Evolutionary conservation across 2,888 invertebrate genomes (phyloP), one percentile per base, ranked within the genome.

Genomic region (Ochlodes sylvanus): DNA sequence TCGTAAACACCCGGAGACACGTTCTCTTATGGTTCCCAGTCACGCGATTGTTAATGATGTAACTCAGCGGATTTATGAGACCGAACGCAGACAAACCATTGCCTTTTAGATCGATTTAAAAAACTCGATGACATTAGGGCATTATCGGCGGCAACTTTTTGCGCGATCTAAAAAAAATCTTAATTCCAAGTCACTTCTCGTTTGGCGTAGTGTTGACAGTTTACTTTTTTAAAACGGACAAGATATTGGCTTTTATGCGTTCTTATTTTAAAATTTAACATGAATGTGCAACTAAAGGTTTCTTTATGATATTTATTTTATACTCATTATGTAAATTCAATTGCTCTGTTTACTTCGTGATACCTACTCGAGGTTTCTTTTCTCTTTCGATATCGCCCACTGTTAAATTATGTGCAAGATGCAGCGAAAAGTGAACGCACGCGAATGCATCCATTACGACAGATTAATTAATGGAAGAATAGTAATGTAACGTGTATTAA

Each of bases 21-120:
- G 87, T 83, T 84, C 82, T 79, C 80, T 92, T 87, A 92, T 88
- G 83, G 87, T 74, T 72, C 71, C 64, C 66, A 86, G 88, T 86
- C 92, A 92, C 92, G 92, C 92, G 79, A 92, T 80, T 73, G 77
- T 84, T 90, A 92, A 90, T 90, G 89, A 90, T 88, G 86, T 88
- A 87, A 86, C 82, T 75, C 76, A 83, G 79, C 80, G 78, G 83
- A 90, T 90, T 89, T 90, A 90, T 89, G 83, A 76, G 71, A 55
- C 68, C 66, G 71, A 72, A 71, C 68, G 71, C 69, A 63, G 63
- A 63, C 68, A 57, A 68, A 63, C 68, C 71, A 63, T 69, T 71
- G 72, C 64, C 65, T 73, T 71, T 62, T 69, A 69, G 72, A 72
- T 73, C 71, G 65, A 70, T 72, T 72, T 58, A 64, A 76, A 75